Percentiles rank a stretch among this genome's conserved stretches.
Conservation (phyloP, 2,113 vertebrate species). For the Mirounga angustirostris region DNA sequence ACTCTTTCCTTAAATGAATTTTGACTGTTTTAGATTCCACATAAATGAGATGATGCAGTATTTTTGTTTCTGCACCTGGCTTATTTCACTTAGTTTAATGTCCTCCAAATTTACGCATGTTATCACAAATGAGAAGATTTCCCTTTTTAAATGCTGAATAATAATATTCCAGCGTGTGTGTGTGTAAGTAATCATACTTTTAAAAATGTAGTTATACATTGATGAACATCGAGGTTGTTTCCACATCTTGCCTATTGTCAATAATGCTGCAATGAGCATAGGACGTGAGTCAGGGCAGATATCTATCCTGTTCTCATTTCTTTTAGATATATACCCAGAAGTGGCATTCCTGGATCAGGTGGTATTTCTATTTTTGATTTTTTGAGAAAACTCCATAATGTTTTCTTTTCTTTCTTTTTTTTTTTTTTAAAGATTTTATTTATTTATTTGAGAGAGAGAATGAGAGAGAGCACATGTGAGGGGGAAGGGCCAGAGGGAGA, state of each 20-base stretch:
- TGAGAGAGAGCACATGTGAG: too few species aligned
- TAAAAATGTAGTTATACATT: background rate
- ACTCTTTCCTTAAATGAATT: background rate
- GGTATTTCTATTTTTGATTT: background rate
- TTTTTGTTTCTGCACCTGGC: background rate
- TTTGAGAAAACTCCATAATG: background rate
- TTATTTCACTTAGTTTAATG: background rate
- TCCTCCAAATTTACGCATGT: background rate
- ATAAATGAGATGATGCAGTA: background rate
- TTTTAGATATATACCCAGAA: background rate
- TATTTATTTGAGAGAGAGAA: too few species aligned
- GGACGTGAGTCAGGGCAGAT: background rate
- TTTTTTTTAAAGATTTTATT: too few species aligned
- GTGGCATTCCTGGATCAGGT: too few species aligned
- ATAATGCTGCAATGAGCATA: background rate
- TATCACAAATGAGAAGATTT: background rate
- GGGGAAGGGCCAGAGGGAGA: too few species aligned
- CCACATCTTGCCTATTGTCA: background rate
- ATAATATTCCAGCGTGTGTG: background rate
- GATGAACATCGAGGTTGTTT: background rate
- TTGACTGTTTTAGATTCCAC: background rate
- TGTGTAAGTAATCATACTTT: background rate
- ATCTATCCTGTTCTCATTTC: background rate
- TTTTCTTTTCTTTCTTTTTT: background rate
- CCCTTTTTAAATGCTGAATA: background rate